Percentiles rank a stretch among this genome's conserved stretches.
Conservation (phyloP, 2,888 invertebrate species). For the Crossocerus cetratus region DNA sequence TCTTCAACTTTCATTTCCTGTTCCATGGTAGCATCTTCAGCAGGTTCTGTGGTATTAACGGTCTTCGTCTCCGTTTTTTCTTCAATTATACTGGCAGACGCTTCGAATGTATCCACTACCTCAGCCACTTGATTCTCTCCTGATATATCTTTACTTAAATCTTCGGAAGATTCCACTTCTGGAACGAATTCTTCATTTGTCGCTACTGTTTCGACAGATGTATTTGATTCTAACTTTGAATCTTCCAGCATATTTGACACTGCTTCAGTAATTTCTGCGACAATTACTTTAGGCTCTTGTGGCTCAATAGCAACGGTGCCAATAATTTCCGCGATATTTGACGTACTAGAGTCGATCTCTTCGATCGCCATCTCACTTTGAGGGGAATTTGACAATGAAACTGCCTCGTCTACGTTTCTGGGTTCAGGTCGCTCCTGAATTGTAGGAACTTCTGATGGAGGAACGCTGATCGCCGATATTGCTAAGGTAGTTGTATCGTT, state of each 20-base stretch:
- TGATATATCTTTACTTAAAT: constrained; percentile 15
- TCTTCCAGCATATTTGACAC: constrained; percentile 35
- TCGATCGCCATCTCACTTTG: constrained; percentile 79
- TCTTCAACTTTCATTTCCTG: constrained; percentile 60
- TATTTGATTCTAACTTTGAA: constrained; percentile 35
- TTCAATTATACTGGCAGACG: constrained; percentile 71
- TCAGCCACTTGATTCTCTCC: constrained; percentile 43
- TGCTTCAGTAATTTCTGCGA: constrained; percentile 45
- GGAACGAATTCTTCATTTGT: constrained; percentile 39
- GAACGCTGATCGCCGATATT: constrained; percentile 43
- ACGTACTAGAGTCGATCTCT: constrained; percentile 79
- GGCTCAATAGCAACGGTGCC: constrained; percentile 71
- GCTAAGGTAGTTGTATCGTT: constrained; percentile 42
- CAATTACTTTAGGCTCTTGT: constrained; percentile 61
- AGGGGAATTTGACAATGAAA: constrained; percentile 77
- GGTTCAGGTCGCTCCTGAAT: constrained; percentile 70
- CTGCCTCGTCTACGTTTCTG: constrained; percentile 77
- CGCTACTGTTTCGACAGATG: constrained; percentile 29
- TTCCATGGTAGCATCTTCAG: constrained; percentile 51
- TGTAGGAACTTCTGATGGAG: constrained; percentile 51
- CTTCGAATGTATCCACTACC: constrained; percentile 41
- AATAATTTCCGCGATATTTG: constrained; percentile 79
- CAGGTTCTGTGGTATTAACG: constrained; percentile 30
- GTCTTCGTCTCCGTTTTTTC: constrained; percentile 76
- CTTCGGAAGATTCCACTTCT: constrained; percentile 33